phyloP scores from a whole-genome alignment of 2,888 invertebrate species.

The Phragmatobia fuliginosa region DNA sequence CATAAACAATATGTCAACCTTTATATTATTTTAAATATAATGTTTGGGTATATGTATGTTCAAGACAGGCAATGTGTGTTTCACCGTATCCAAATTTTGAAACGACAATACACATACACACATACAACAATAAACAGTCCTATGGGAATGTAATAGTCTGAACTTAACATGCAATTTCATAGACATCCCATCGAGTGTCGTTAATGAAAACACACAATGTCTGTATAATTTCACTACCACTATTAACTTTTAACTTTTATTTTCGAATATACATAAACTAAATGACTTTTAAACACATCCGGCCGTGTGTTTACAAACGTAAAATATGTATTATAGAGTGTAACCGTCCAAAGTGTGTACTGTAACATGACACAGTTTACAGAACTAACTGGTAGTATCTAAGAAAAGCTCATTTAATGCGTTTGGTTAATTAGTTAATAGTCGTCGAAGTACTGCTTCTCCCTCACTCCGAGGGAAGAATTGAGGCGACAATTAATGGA shows the following conservation, averaged over 20 bases:
- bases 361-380: conserved; percentile 11
- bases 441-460: conserved; percentile 51
- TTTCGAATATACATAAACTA: too few relatives aligned
- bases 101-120: not conserved
- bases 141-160: not conserved
- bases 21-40: not conserved
- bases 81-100: not conserved
- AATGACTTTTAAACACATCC: too few relatives aligned
- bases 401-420: conserved; percentile 42
- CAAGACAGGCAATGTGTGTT: not conserved
- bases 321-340: too few relatives aligned
- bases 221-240: not conserved
- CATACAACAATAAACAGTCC: not conserved
- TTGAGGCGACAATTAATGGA: conserved; percentile 72
- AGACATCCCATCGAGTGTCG: not conserved
- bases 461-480: conserved; percentile 61
- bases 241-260: not conserved
- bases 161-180: conserved; percentile 3
- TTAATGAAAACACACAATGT: conserved; percentile 3
- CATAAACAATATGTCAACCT: not conserved
- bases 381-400: conserved; percentile 23
- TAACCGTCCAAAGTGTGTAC: not conserved
- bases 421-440: conserved; percentile 71
- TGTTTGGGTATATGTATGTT: not conserved
- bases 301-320: too few relatives aligned